Evolutionary conservation across 2,113 vertebrate genomes (phyloP), one percentile per base, ranked within the genome.

Genomic region (Scalopus aquaticus): DNA sequence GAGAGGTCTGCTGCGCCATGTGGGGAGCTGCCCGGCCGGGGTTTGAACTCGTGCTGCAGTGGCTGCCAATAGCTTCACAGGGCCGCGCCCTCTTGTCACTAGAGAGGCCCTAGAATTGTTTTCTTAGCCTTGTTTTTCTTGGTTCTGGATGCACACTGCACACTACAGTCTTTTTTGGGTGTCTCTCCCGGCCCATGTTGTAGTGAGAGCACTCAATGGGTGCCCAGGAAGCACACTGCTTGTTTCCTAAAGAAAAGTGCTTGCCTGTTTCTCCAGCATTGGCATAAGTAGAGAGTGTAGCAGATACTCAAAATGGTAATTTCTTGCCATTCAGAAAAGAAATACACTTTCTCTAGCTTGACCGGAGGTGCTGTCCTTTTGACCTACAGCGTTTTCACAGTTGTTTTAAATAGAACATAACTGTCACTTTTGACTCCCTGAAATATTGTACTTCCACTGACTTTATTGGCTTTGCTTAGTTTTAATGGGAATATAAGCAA

Each of bases 401-500:
- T 94, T 97, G 77, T 80, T 84, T 87, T 80, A 96, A 91, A 49
- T 89, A 70, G 30, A 96, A 37, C 49, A 4, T 72, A 89, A 90
- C 89, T 96, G 93, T 95, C 90, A 56, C 64, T 96, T 96, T 88
- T 94, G 83, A 94, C 54, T 92, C 49, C 65, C 54, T 95, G 89
- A 95, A 91, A 95, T 84, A 90, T 49, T 95, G 54, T 76, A 24
- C 83, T 93, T 89, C 79, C 60, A 70, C 30, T 3, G 60, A 96
- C 42, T 54, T 87, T 94, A 69, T 84, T 91, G 72, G 60, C 56
- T 96, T 62, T 93, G 65, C 49, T 22, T 49, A 39, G 28, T 91
- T 97, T 89, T 96, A 96, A 97, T 91, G 86, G 76, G 72, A 70
- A 92, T 85, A 72, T 8, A 92, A 94, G 94, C 67, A 83, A 86